Percentiles rank a stretch among this genome's conserved stretches.
These are phyloP conservation scores for Melanotaenia pygmaea DNA, from an alignment of 2,797 vertebrate species.

Conservation along the genomic window DNA sequence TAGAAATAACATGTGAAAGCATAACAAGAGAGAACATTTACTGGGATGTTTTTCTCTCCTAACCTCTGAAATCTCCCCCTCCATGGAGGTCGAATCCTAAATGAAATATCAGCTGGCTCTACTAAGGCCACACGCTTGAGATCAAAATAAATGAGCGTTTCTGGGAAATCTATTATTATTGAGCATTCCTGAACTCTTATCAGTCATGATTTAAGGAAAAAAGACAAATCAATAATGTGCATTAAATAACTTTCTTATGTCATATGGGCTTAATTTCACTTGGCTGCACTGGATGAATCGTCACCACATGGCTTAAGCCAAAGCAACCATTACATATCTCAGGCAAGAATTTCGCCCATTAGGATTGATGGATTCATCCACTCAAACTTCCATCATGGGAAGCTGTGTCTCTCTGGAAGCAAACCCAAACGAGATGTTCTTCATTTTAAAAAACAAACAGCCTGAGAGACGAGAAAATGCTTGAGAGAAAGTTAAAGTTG, in stretches of 20 bases:
- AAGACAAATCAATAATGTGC: conserved; percentile 6
- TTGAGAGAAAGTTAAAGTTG: conserved; percentile 31
- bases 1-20: background rate
- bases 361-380: conserved; percentile 31
- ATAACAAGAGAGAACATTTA: conserved; percentile 9
- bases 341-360: conserved; percentile 38
- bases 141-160: conserved; percentile 6
- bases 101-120: conserved; percentile 20
- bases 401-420: conserved; percentile 26
- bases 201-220: conserved; percentile 11
- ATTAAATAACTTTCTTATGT: conserved; percentile 34
- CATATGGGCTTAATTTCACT: conserved; percentile 47
- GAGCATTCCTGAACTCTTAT: conserved; percentile 24
- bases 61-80: background rate
- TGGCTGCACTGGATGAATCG: conserved; percentile 12
- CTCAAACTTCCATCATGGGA: conserved; percentile 18
- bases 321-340: conserved; percentile 42
- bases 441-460: conserved; percentile 6
- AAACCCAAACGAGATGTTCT: conserved; percentile 28
- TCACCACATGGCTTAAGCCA: conserved; percentile 32
- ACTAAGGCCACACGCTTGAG: conserved; percentile 3
- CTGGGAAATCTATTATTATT: conserved; percentile 11
- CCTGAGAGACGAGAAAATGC: background rate
- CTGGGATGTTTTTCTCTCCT: background rate
- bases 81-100: background rate